Evolutionary conservation across 2,797 vertebrate genomes (phyloP).

Genomic region (Hirundo rustica): DNA sequence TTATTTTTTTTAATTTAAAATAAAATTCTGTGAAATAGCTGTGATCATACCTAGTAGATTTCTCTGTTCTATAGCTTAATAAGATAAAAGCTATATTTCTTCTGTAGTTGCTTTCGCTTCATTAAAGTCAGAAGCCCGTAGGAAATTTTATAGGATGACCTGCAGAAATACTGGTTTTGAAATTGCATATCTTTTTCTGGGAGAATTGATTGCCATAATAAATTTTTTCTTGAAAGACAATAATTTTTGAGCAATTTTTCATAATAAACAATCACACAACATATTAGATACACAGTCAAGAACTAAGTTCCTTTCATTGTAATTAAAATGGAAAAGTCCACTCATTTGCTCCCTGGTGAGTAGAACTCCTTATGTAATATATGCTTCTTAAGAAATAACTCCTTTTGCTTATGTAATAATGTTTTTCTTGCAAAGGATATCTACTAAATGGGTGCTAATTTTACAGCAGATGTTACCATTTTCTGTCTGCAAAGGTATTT

Average conservation of each 20-base stretch:
- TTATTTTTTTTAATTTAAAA: background rate
- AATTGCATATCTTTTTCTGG: background rate
- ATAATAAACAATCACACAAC: background rate
- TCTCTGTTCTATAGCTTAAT: background rate
- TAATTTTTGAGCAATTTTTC: background rate
- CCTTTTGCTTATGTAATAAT: background rate
- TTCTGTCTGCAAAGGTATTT: background rate
- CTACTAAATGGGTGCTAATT: background rate
- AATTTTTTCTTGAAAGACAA: background rate
- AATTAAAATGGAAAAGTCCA: background rate
- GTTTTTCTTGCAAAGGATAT: background rate
- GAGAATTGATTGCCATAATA: background rate
- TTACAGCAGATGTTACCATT: background rate
- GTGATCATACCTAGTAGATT: background rate
- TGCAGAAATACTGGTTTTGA: background rate
- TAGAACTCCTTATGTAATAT: background rate
- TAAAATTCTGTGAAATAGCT: background rate
- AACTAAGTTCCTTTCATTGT: background rate
- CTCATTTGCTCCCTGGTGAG: background rate
- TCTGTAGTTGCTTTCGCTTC: background rate
- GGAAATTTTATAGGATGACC: background rate
- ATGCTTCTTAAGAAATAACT: background rate
- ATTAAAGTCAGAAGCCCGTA: background rate
- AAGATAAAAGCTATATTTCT: background rate
- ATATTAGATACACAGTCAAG: background rate